Evolutionary conservation across 2,888 invertebrate genomes (phyloP).

Genomic region (Torymus auratus): DNA sequence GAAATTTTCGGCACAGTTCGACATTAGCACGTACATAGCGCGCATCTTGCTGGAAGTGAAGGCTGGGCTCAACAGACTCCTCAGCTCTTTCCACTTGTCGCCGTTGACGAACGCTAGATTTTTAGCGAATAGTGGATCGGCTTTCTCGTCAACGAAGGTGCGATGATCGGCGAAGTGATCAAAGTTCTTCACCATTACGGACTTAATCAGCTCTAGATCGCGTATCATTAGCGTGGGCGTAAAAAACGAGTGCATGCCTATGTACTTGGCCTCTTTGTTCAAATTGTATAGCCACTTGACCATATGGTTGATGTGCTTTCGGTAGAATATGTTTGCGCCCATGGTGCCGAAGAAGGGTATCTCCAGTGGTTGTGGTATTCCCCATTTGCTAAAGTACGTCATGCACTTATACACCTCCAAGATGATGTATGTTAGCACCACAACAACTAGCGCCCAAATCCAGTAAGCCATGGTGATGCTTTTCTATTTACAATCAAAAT

Average conservation of each 20-base stretch:
- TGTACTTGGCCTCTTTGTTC: constrained; percentile 39
- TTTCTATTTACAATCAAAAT: too few relatives aligned
- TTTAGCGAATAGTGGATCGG: too few relatives aligned
- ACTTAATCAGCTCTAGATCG: constrained; percentile 53
- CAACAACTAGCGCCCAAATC: too few relatives aligned
- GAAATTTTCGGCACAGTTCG: constrained; percentile 61
- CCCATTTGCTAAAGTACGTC: constrained; percentile 13
- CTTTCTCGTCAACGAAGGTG: too few relatives aligned
- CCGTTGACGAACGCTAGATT: constrained; percentile 51
- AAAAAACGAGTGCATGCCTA: constrained; percentile 36
- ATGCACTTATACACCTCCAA: neutral
- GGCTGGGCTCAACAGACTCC: constrained; percentile 63
- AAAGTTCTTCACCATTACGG: constrained; percentile 51
- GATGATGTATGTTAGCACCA: too few relatives aligned
- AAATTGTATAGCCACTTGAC: constrained; percentile 13
- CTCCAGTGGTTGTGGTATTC: constrained; percentile 13
- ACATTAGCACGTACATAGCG: constrained; percentile 64
- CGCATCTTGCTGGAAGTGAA: constrained; percentile 64
- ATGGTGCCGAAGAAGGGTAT: neutral
- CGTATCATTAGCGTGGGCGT: constrained; percentile 37
- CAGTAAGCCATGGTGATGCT: too few relatives aligned
- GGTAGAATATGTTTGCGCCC: neutral
- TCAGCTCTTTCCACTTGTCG: constrained; percentile 61
- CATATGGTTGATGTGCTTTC: neutral
- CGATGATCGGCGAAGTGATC: constrained; percentile 49